These are phyloP conservation scores for Papilio protenor DNA, from an alignment of 2,888 invertebrate genomes.

Conservation along the genomic window DNA sequence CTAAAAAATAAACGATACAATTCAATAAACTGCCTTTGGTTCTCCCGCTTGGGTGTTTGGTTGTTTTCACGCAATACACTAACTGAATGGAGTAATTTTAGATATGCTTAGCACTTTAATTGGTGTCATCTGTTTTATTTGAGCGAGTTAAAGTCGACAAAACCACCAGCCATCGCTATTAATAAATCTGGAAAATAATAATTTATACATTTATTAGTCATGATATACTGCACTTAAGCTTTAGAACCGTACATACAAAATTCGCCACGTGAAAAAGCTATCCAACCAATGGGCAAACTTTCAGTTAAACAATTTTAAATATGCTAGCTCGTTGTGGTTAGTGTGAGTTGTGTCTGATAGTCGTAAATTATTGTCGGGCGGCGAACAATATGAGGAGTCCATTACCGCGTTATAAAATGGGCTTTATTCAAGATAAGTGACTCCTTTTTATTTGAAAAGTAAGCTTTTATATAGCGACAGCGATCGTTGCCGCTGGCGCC, in stretches of 20 bases:
- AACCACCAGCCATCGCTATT: not conserved
- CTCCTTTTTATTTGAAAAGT: slow-evolving; percentile 48
- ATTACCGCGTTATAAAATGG: slow-evolving; percentile 46
- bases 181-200: not conserved
- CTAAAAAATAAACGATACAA: not conserved
- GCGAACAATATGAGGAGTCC: slow-evolving; percentile 45
- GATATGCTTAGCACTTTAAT: not conserved
- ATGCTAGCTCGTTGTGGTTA: slow-evolving; percentile 45
- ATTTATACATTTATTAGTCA: too few species aligned
- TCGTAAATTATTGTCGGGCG: slow-evolving; percentile 33
- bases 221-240: too few species aligned
- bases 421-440: slow-evolving; percentile 45
- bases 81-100: not conserved
- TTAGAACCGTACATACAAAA: too few species aligned
- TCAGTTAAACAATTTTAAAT: not conserved
- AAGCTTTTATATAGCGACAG: slow-evolving; percentile 39
- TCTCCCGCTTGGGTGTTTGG: not conserved
- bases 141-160: not conserved
- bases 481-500: not conserved
- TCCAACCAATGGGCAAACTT: too few species aligned
- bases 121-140: not conserved
- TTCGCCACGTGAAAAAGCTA: too few species aligned
- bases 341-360: slow-evolving; percentile 44
- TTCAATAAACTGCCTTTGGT: not conserved
- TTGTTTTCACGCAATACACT: not conserved